Evolutionary conservation across 2,888 invertebrate genomes (phyloP), one percentile per base, ranked within the genome.

Genomic region (Lasioglossum malachurum): DNA sequence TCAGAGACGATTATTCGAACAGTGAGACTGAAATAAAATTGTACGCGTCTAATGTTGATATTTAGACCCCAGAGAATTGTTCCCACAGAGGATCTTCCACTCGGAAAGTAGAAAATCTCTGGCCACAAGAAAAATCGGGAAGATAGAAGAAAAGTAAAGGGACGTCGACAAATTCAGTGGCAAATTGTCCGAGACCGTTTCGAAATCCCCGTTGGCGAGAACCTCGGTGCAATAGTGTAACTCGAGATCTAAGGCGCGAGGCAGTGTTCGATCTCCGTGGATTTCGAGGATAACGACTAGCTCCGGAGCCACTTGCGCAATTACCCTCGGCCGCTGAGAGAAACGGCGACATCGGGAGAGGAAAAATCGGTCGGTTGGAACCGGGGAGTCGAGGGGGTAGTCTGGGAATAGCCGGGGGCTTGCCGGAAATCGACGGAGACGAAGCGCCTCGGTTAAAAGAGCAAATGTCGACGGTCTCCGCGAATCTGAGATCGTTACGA

Each of bases 401-500:
- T 5, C 60, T 53, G 53, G 53, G 53, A 3, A 3, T 53, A 10
- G 53, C 53, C 23, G 23, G 53, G 67, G 67, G 35, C 19, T 67
- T 35, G 67, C 35, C 67, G 67, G 67, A 69, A 69, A 69, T 69
- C 67, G 67, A 69, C 67, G 16, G 67, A 69, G 67, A 69, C 67
- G 67, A 38, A 35, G 67, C 35, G 12, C 27, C 64, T 14, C n/a
- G 64, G 64, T 31, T 64, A 64, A 23, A 69, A 69, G 35, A 69
- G 67, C 67, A 23, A 69, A 69, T 69, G 35, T 69, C 67, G 67
- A 38, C 53, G 57, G 75, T 60, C 57, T 38, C 35, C 38, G 19
- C 23, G 41, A 75, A 85, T 74, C 78, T 77, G 69, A 87, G 67
- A 89, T 84, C 49, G 82, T 82, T 83, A 49, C 41, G 7, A 16